Conservation (phyloP, 2,888 invertebrate species). For the Pterostichus niger region DNA sequence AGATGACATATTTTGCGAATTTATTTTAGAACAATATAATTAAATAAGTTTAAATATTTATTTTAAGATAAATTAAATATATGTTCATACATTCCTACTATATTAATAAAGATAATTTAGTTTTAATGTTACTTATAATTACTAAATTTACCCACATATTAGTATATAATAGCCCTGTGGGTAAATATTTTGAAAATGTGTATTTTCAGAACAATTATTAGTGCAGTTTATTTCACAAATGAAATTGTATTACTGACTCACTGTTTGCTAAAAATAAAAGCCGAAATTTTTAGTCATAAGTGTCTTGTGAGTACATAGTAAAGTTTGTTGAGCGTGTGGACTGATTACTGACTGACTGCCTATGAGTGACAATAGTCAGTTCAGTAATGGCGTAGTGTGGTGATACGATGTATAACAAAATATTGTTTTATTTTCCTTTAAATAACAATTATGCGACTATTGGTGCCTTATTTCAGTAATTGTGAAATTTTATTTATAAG, state of each 20-base stretch:
- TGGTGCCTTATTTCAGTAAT: conserved; percentile 23
- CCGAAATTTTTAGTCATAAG: neutral
- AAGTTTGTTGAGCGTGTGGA: neutral
- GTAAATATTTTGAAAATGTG: neutral
- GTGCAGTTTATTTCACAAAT: neutral
- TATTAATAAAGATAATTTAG: too few species aligned
- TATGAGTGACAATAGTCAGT: neutral
- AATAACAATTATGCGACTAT: conserved; percentile 13
- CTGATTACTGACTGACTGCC: neutral
- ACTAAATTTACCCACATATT: too few species aligned
- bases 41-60: too few species aligned
- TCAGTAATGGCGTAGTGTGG: conserved; percentile 40
- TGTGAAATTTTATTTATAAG: conserved; percentile 27
- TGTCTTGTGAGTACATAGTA: too few species aligned
- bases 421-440: neutral
- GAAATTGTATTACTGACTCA: conserved; percentile 7
- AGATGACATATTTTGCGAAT: neutral
- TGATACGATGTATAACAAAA: conserved; percentile 26
- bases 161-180: neutral
- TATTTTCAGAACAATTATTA: neutral
- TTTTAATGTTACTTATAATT: too few species aligned
- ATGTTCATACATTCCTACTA: neutral
- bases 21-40: too few species aligned
- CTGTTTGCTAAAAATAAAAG: neutral
- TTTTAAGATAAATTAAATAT: too few species aligned